Conservation (phyloP, 1,140 invertebrate genomes). For the Tribolium madens region DNA sequence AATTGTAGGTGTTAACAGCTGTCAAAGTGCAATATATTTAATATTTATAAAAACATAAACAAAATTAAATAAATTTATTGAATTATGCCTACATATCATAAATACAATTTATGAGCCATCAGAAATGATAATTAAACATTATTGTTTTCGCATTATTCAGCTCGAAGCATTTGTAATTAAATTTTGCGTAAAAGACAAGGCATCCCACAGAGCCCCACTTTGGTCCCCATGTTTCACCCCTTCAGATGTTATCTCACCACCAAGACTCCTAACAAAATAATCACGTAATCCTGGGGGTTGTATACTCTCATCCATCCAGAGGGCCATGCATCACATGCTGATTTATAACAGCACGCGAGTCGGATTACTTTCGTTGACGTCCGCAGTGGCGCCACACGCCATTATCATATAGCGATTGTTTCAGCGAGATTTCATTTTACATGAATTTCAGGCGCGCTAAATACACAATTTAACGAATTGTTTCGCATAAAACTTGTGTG, state of each 20-base stretch:
- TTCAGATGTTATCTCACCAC: background rate
- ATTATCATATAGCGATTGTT: conserved; percentile 51
- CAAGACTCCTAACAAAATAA: background rate
- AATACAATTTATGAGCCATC: conserved; percentile 8
- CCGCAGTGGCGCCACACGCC: conserved; percentile 52
- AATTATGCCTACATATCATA: conserved; percentile 23
- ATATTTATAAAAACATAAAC: conserved; percentile 21
- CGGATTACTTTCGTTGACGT: conserved; percentile 53
- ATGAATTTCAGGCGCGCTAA: conserved; percentile 48
- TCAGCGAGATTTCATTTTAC: conserved; percentile 47
- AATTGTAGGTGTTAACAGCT: conserved; percentile 18
- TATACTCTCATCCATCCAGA: too few relatives aligned
- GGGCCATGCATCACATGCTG: conserved; percentile 49
- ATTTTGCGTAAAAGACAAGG: background rate
- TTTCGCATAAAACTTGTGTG: too few relatives aligned
- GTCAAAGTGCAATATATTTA: background rate
- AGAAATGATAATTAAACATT: conserved; percentile 1
- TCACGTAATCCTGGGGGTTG: too few relatives aligned
- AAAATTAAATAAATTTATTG: conserved; percentile 24
- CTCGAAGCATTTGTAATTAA: background rate
- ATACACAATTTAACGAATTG: conserved; percentile 46
- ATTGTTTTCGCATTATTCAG: conserved; percentile 23
- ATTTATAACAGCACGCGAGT: conserved; percentile 52
- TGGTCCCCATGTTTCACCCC: background rate
- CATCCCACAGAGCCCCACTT: background rate